Evolutionary conservation across 2,888 invertebrate species (phyloP).

Genomic region (Morpho achilles): DNA sequence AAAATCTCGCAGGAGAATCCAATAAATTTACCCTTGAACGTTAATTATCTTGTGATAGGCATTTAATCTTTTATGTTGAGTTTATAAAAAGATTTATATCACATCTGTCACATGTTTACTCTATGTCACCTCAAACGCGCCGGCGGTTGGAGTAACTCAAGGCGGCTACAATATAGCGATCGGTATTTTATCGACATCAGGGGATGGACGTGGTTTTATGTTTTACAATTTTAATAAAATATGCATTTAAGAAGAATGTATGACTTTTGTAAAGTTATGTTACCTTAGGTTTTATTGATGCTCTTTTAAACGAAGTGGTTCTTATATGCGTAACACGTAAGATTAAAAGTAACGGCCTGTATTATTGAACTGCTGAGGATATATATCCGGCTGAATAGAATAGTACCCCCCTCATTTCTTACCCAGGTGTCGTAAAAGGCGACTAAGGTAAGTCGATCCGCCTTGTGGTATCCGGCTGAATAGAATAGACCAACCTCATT

Average conservation of each 20-base stretch:
- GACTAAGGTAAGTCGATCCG: no score
- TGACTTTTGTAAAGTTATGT: slow-evolving; percentile 13
- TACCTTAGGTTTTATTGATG: slow-evolving; percentile 13
- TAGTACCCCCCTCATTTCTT: no score
- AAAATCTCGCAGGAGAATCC: no score
- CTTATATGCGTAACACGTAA: not conserved
- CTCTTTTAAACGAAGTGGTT: slow-evolving; percentile 5
- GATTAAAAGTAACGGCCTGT: no score
- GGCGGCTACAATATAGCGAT: slow-evolving; percentile 56
- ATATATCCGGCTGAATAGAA: no score
- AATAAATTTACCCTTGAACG: no score
- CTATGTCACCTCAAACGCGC: slow-evolving; percentile 45
- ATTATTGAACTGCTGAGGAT: no score
- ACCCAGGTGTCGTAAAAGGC: no score
- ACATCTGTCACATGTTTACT: slow-evolving; percentile 27
- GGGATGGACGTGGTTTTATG: slow-evolving; percentile 38
- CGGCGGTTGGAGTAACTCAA: slow-evolving; percentile 51
- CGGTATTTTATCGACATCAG: slow-evolving; percentile 51
- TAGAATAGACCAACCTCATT: no score
- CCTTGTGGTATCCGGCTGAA: no score
- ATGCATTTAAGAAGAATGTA: slow-evolving; percentile 19
- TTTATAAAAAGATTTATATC: not conserved
- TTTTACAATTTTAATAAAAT: slow-evolving; percentile 30
- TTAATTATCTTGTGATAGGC: no score
- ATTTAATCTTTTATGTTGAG: no score